Percentiles rank a stretch among this genome's conserved stretches.
These are phyloP conservation scores for Belgica antarctica DNA, from an alignment of 2,888 invertebrate species.

Conservation along the genomic window DNA sequence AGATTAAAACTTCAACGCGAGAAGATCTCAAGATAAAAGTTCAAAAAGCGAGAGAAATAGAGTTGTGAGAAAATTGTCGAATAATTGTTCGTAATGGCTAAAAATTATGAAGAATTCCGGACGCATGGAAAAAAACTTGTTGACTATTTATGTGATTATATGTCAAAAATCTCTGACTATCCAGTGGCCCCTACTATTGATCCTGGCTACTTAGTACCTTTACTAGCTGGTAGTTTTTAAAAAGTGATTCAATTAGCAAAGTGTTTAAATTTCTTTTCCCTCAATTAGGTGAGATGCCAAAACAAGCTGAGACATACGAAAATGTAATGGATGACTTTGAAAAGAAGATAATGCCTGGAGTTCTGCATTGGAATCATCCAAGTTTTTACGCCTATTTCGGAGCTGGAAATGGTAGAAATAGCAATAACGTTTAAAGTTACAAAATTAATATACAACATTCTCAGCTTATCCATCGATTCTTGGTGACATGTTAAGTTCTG, in stretches of 20 bases:
- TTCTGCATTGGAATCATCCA: constrained; percentile 92
- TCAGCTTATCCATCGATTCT: constrained; percentile 87
- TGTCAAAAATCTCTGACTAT: constrained; percentile 64
- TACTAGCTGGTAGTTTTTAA: constrained; percentile 59
- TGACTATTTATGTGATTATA: constrained; percentile 78
- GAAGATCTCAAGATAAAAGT: constrained; percentile 11
- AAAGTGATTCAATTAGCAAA: not conserved
- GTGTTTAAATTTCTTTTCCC: not conserved
- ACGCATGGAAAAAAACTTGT: constrained; percentile 76
- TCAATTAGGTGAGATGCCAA: constrained; percentile 63
- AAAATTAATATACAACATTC: too few relatives aligned
- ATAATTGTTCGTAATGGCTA: constrained; percentile 57
- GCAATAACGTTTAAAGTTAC: too few relatives aligned
- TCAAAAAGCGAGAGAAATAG: not conserved
- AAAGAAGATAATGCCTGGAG: constrained; percentile 74
- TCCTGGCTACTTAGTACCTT: constrained; percentile 71
- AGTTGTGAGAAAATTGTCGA: constrained; percentile 1
- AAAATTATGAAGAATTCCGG: constrained; percentile 70
- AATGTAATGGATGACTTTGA: constrained; percentile 75
- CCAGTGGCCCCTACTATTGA: constrained; percentile 74
- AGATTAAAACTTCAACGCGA: not conserved
- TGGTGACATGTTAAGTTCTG: constrained; percentile 85
- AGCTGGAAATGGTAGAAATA: constrained; percentile 85
- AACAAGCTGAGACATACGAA: constrained; percentile 70
- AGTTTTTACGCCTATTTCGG: constrained; percentile 93